Percentiles rank a stretch among this genome's conserved stretches.
phyloP scores from a whole-genome alignment of 2,797 vertebrate genomes.

The Threskiornis aethiopicus region DNA sequence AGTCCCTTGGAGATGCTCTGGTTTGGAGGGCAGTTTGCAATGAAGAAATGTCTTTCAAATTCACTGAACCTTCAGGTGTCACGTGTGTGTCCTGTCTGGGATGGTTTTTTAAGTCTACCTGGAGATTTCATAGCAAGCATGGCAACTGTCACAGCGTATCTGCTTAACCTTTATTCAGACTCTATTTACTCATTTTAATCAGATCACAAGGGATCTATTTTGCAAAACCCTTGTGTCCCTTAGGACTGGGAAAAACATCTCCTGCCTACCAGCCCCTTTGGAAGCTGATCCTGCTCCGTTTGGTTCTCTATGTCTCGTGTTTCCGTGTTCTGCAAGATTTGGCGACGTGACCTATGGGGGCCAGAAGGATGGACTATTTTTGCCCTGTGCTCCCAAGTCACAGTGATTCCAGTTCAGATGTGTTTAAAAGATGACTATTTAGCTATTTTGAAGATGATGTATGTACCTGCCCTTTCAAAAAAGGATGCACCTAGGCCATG shows the following conservation, averaged over 20 bases:
- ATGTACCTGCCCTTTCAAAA: neutral
- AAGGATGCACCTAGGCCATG: neutral
- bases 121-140: neutral
- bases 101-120: neutral
- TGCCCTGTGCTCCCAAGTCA: neutral
- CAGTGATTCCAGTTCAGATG: neutral
- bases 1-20: neutral
- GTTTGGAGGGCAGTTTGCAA: neutral
- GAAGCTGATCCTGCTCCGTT: neutral
- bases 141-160: neutral
- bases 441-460: neutral
- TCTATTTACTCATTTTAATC: neutral
- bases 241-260: neutral
- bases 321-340: neutral
- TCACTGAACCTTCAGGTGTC: neutral
- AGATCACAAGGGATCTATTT: neutral
- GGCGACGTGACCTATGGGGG: fast-evolving
- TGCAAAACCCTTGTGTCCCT: neutral
- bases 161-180: neutral
- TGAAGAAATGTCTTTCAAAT: neutral
- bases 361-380: neutral
- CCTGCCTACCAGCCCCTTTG: neutral
- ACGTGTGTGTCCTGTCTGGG: fast-evolving
- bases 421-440: neutral
- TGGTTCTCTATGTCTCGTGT: fast-evolving